phyloP scores from a whole-genome alignment of 2,797 vertebrate species.

The Atherinosoma microstoma region DNA sequence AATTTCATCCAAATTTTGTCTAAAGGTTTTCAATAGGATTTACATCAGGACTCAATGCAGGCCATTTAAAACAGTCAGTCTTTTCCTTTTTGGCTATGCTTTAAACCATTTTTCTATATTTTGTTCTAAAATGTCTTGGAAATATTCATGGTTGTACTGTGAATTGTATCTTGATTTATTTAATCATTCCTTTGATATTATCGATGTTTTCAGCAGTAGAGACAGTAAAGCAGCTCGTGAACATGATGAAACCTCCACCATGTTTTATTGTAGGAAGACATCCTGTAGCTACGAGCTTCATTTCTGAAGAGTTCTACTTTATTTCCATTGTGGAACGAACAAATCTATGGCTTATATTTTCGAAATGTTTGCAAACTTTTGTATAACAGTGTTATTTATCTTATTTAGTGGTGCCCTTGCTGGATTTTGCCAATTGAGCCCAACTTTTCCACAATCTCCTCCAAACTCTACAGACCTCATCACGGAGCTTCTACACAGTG shows the following conservation, averaged over 20 bases:
- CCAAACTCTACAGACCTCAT: too few relatives aligned
- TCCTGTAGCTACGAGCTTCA: neutral
- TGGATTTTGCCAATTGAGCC: too few relatives aligned
- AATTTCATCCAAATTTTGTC: neutral
- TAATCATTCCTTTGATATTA: neutral
- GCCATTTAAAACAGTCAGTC: neutral
- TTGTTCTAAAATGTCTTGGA: neutral
- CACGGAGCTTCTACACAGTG: too few relatives aligned
- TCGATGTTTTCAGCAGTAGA: neutral
- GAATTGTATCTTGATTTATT: neutral
- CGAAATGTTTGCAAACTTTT: too few relatives aligned
- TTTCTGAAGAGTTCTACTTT: neutral
- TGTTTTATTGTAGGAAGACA: neutral
- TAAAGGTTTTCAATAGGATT: neutral
- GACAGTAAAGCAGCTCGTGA: neutral
- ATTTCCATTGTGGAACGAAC: neutral
- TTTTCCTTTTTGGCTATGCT: neutral
- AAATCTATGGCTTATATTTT: too few relatives aligned
- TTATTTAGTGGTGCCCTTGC: too few relatives aligned
- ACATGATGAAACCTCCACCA: neutral
- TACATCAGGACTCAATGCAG: neutral
- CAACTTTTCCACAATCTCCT: too few relatives aligned
- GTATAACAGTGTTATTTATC: too few relatives aligned
- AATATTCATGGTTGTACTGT: neutral
- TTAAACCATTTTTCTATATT: neutral